Evolutionary conservation across 1,140 invertebrate species (phyloP), one percentile per base, ranked within the genome.

Genomic region (Drosophila tropicalis): DNA sequence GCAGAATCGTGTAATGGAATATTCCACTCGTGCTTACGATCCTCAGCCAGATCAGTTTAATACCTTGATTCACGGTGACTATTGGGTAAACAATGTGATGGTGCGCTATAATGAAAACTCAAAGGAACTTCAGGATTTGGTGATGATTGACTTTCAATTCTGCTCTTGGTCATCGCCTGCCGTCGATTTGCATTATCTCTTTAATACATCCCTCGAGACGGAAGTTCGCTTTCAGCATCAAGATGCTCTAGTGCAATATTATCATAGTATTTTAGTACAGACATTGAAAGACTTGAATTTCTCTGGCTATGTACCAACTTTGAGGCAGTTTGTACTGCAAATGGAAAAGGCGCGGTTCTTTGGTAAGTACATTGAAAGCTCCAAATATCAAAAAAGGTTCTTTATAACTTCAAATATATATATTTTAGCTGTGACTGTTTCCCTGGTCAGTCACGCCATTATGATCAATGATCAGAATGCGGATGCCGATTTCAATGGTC

Each of bases 21-120:
- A 91, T 60, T 74, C 65, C 1, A 62, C 76, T 7, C 40, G 62
- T 1, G 75, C 82, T 3, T 85, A 89, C 54, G 85, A 91, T 56
- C 70, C 81, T 0, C 62, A 93, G 12, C 63, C 90, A 2, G 91
- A 93, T 5, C 91, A 94, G 17, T 94, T 95, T 66, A 93, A 93
- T 62, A 94, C 95, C 1, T 82, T 95, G 17, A 94, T 93, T 68
- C 95, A 95, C 60, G 95, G 95, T 15, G 95, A 95, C 80, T 92
- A 92, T 3, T 95, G 95, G 95, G 89, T 93, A 0, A 95, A 95
- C 76, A 96, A 96, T 89, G 84, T 96, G 67, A 95, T 95, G 87
- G 90, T 92, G 75, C 92, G 92, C 12, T 94, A 95, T 66, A 82
- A 93, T 34, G 76, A 92, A 2, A 36, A 58, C 25, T 90, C 44